Evolutionary conservation across 2,113 vertebrate species (phyloP), one percentile per base, ranked within the genome.

Genomic region (Clarias magur): DNA sequence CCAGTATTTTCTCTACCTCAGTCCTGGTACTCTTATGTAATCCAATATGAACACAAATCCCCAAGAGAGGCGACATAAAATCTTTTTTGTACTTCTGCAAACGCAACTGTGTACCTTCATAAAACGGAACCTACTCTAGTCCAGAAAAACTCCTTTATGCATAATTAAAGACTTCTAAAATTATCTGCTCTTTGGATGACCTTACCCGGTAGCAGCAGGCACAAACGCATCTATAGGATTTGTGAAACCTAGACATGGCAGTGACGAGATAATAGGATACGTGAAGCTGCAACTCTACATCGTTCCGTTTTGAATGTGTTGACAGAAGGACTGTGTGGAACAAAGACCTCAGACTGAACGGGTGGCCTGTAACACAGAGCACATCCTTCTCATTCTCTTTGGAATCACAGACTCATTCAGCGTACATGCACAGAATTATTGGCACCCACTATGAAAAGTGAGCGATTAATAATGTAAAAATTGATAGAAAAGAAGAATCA

Each of bases 141-240:
- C 48, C 60, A 76, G 21, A 83, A 87, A 70, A 87, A 87, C 70
- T 76, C 57, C 80, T 76, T 65, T 17, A 87, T 78, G 62, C n/a
- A 87, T 87, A 87, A 87, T 83, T 83, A 76, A 87, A 83, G 57
- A 83, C 42, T 87, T 38, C 80, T 87, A 82, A 75, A 87, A 78
- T 85, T 48, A 85, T 85, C 84, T 86, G 75, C 75, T 86, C 75
- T 83, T 78, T 87, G 83, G 80, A 76, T 83, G 86, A 83, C 86
- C 80, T 76, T 83, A 83, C 42, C 80, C 83, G 59, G 70, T 80
- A 75, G 56, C 57, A 60, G 80, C 86, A 76, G 56, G 48, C 68
- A 83, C 38, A 81, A 68, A 82, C 62, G 67, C 25, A 54, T 68
- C 57, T 83, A 82, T 30, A 54, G 56, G 80, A n/a, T 54, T 72